Percentiles rank a stretch among this genome's conserved stretches.
Conservation (phyloP, 2,113 vertebrate genomes). For the Alethe diademata region DNA sequence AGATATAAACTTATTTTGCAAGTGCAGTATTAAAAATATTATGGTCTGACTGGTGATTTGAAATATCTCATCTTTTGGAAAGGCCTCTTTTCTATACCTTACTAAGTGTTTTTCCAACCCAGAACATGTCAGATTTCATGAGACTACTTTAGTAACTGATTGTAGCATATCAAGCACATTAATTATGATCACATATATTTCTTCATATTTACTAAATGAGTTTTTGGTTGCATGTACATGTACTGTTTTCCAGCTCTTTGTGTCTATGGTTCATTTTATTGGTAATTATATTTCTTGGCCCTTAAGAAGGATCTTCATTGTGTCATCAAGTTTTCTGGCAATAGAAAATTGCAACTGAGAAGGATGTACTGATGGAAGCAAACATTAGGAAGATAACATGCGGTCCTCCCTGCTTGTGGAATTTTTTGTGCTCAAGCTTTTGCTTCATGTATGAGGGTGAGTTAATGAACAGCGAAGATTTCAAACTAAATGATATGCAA, state of each 20-base stretch:
- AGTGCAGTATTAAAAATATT: not conserved
- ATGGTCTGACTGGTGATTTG: not conserved
- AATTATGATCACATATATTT: not conserved
- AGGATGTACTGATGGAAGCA: not conserved
- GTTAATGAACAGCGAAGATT: not conserved
- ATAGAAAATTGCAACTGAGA: not conserved
- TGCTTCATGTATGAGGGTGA: not conserved
- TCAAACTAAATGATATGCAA: fast-evolving
- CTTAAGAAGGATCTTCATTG: not conserved
- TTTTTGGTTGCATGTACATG: not conserved
- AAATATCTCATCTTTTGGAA: not conserved
- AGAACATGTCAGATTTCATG: not conserved
- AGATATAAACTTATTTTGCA: not conserved
- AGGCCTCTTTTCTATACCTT: not conserved
- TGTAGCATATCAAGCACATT: not conserved
- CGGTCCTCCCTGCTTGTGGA: not conserved
- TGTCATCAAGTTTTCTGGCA: not conserved
- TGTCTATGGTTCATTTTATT: not conserved
- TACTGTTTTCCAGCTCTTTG: not conserved
- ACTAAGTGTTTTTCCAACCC: no score
- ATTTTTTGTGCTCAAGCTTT: not conserved
- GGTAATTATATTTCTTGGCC: not conserved
- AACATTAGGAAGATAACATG: not conserved
- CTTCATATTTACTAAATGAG: no score
- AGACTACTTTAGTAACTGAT: not conserved